Evolutionary conservation across 2,797 vertebrate genomes (phyloP), one percentile per base, ranked within the genome.

Genomic region (Coccyzus lansbergi): DNA sequence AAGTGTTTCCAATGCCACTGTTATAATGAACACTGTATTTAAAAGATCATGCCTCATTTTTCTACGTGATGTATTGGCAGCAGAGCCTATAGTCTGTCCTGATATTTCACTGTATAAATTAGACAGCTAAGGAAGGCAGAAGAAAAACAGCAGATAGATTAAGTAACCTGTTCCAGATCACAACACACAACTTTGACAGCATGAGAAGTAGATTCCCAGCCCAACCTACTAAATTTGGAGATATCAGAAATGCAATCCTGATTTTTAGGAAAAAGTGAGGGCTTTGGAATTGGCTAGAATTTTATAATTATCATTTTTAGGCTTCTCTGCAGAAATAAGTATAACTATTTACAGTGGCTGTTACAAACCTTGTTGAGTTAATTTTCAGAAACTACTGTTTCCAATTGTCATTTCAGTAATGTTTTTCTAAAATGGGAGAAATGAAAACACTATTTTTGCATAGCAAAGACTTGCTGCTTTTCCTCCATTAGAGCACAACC

Each of bases 21-120:
- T 82, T 82, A 75, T 48, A 92, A 92, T 78, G 89, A 94, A 75
- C 78, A 51, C 82, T 90, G 40, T 52, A 77, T 95, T 96, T 91
- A 76, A 92, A 90, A 90, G 69, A 86, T 86, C 85, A 65, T 86
- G 87, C 59, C 70, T 93, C 44, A 8, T 92, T 94, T 93, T 90
- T 29, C 83, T 72, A 9, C 9, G 9, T 75, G 69, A 90, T n/a
- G n/a, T 91, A 75, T 83, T 0, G 2, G 58, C 94, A 91, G 86
- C 83, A 86, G 81, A 13, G 40, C 46, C 67, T 92, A 55, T 71
- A 79, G 77, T 93, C 89, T 94, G 83, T 76, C 70, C 77, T 86
- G 91, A 34, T 91, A 86, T 76, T 96, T 92, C 83, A 86, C 83
- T 92, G 77, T 88, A 56, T 91, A 95, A 94, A 90, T 96, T 92